phyloP scores from a whole-genome alignment of 2,888 invertebrate genomes.

The Allolobophora icterica region DNA sequence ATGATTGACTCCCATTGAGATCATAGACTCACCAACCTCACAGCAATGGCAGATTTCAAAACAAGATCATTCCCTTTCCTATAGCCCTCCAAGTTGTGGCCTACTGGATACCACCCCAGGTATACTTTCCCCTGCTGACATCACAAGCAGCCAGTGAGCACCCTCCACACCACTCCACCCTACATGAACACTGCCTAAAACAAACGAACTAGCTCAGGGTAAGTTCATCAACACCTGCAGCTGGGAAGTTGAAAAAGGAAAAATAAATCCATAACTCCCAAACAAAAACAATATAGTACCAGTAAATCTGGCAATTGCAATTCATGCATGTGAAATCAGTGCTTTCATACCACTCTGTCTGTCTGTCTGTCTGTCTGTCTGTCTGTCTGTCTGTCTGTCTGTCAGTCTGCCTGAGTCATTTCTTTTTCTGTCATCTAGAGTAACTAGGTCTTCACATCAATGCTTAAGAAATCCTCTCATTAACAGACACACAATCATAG shows the following conservation, averaged over 20 bases:
- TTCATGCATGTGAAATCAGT: neutral
- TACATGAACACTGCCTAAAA: neutral
- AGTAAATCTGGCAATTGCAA: neutral
- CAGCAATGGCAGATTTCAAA: neutral
- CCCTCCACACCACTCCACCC: neutral
- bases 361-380: too few relatives aligned
- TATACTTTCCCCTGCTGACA: neutral
- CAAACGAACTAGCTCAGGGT: neutral
- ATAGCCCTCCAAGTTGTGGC: neutral
- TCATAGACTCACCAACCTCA: neutral
- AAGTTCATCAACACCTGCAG: neutral
- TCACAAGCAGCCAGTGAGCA: neutral
- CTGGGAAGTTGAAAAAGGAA: neutral
- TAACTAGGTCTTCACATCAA: too few relatives aligned
- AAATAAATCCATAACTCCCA: neutral
- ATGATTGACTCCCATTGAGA: neutral
- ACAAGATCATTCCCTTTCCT: neutral
- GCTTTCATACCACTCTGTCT: neutral
- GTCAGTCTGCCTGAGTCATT: too few relatives aligned
- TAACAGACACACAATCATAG: too few relatives aligned
- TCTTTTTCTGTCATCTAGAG: too few relatives aligned
- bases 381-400: too few relatives aligned
- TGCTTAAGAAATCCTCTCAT: too few relatives aligned
- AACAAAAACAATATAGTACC: too few relatives aligned
- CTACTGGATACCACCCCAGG: neutral